phyloP scores from a whole-genome alignment of 2,113 vertebrate genomes.

The Dipodomys merriami region DNA sequence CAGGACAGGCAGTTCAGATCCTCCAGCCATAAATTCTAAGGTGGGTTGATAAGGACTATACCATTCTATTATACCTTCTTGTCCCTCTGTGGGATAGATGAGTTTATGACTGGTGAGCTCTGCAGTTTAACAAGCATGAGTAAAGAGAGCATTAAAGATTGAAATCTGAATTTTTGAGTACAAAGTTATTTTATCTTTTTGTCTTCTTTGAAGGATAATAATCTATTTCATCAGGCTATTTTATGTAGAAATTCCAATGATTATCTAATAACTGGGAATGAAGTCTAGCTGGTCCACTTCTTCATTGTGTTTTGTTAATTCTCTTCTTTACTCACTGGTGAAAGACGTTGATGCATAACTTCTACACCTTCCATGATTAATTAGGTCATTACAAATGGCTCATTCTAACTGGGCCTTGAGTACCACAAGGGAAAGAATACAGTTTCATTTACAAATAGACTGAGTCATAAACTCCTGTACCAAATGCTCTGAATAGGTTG shows the following conservation, averaged over 20 bases:
- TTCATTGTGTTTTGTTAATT: constrained; percentile 1
- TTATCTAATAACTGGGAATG: constrained; percentile 17
- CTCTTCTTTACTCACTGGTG: constrained; percentile 4
- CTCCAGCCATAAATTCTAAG: not conserved
- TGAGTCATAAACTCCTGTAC: constrained; percentile 4
- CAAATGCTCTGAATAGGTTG: not conserved
- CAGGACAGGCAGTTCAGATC: not conserved
- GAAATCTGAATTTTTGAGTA: not conserved
- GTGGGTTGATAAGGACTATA: not conserved
- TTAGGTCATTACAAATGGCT: constrained; percentile 36
- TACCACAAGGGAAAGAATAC: constrained; percentile 10
- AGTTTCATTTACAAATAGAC: constrained; percentile 38
- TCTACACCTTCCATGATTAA: not conserved
- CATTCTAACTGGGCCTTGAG: constrained; percentile 17
- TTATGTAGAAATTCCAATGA: constrained; percentile 40
- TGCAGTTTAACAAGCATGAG: not conserved
- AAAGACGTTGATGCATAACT: constrained; percentile 3
- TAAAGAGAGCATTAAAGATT: not conserved
- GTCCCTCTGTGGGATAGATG: not conserved
- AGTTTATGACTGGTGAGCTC: constrained; percentile 12
- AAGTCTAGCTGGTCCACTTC: not conserved
- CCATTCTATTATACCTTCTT: not conserved
- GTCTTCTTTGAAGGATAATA: not conserved
- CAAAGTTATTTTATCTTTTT: constrained; percentile 7
- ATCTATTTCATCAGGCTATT: constrained; percentile 17